phyloP scores from a whole-genome alignment of 2,797 vertebrate genomes.

The Tokudaia tokunoshimensis region DNA sequence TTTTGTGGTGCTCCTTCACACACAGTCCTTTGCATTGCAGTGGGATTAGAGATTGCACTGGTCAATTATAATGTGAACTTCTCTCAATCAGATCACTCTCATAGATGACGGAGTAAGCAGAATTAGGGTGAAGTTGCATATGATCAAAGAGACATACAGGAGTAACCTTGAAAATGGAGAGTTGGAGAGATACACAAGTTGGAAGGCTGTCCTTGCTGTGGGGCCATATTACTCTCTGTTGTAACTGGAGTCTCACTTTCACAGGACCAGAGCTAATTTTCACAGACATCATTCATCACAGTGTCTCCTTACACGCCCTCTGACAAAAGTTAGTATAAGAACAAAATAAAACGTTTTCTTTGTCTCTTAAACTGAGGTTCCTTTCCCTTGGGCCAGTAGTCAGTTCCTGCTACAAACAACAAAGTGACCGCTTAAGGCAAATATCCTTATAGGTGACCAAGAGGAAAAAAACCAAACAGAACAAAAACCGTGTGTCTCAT shows the following conservation, averaged over 20 bases:
- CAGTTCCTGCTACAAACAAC: not conserved
- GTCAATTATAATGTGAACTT: not conserved
- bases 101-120: not conserved
- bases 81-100: not conserved
- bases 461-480: not conserved
- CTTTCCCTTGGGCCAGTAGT: not conserved
- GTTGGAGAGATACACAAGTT: too few species aligned
- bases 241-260: not conserved
- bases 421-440: not conserved
- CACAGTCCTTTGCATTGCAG: not conserved
- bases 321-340: not conserved
- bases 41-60: not conserved
- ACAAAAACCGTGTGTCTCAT: fast-evolving
- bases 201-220: not conserved
- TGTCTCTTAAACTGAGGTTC: constrained; percentile 35
- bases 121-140: not conserved
- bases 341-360: not conserved
- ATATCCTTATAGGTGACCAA: not conserved
- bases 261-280: not conserved
- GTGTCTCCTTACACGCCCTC: not conserved
- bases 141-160: not conserved
- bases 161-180: not conserved
- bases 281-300: not conserved
- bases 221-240: not conserved
- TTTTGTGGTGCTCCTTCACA: not conserved